Evolutionary conservation across 2,888 invertebrate genomes (phyloP).

Genomic region (Cephus rjabovi): DNA sequence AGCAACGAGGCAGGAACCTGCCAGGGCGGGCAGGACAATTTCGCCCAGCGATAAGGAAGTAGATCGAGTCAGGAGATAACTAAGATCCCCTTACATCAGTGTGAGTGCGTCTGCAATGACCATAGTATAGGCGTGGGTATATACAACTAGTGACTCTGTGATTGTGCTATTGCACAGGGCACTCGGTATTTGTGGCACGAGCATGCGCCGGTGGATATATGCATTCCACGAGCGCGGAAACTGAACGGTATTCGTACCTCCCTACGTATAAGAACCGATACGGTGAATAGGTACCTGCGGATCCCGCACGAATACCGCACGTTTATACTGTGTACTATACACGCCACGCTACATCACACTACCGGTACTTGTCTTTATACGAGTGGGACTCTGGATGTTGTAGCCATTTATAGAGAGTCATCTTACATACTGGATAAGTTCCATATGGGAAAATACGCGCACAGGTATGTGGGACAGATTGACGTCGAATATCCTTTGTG

Average conservation of each 20-base stretch:
- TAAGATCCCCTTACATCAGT: not conserved
- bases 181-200: slow-evolving; percentile 2
- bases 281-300: slow-evolving; percentile 6
- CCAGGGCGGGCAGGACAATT: slow-evolving; percentile 60
- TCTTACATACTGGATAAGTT: not conserved
- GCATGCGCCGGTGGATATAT: slow-evolving; percentile 19
- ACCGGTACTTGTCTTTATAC: not conserved
- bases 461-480: slow-evolving; percentile 6
- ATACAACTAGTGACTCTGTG: not conserved
- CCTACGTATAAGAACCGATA: slow-evolving; percentile 19
- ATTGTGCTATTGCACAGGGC: not conserved
- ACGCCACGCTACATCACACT: not conserved
- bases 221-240: slow-evolving; percentile 32
- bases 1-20: slow-evolving; percentile 60
- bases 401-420: not conserved
- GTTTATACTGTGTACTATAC: not conserved
- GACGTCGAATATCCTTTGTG: not conserved
- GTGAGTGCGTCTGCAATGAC: not conserved
- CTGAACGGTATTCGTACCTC: slow-evolving; percentile 24
- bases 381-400: not conserved
- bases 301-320: not conserved
- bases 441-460: slow-evolving; percentile 18
- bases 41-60: slow-evolving; percentile 62
- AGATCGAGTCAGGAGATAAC: slow-evolving; percentile 58
- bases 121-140: not conserved